phyloP scores from a whole-genome alignment of 2,888 invertebrate species.

The Suillia variegata region DNA sequence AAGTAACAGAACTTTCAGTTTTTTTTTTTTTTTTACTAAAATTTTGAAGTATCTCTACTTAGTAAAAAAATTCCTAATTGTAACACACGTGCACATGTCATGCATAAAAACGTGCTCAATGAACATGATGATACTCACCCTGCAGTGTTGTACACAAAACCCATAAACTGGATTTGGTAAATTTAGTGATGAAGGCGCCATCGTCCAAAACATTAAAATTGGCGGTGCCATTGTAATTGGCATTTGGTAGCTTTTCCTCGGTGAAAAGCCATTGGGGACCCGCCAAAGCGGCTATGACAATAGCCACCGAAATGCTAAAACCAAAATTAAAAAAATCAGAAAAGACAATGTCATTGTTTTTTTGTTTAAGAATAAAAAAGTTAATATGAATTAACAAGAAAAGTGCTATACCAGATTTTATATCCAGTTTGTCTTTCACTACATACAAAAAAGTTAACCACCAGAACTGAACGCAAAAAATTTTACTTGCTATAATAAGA shows the following conservation, averaged over 20 bases:
- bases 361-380: not conserved
- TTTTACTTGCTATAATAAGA: no score
- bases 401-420: no score
- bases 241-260: slow-evolving; percentile 82
- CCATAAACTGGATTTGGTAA: slow-evolving; percentile 61
- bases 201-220: slow-evolving; percentile 58
- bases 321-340: slow-evolving; percentile 20
- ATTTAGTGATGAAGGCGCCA: slow-evolving; percentile 59
- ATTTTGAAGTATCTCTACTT: no score
- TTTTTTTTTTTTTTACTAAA: no score
- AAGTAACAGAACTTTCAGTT: no score
- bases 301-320: slow-evolving; percentile 59
- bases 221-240: slow-evolving; percentile 74
- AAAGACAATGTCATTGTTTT: slow-evolving; percentile 10
- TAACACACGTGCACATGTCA: no score
- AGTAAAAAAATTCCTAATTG: no score
- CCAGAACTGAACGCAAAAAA: no score
- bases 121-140: slow-evolving; percentile 44
- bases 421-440: no score
- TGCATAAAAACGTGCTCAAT: not conserved
- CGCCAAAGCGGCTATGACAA: slow-evolving; percentile 61
- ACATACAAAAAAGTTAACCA: no score
- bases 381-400: not conserved
- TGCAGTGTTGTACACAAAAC: slow-evolving; percentile 57
- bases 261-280: slow-evolving; percentile 81